phyloP scores from a whole-genome alignment of 2,797 vertebrate species.

The Falco berigora region DNA sequence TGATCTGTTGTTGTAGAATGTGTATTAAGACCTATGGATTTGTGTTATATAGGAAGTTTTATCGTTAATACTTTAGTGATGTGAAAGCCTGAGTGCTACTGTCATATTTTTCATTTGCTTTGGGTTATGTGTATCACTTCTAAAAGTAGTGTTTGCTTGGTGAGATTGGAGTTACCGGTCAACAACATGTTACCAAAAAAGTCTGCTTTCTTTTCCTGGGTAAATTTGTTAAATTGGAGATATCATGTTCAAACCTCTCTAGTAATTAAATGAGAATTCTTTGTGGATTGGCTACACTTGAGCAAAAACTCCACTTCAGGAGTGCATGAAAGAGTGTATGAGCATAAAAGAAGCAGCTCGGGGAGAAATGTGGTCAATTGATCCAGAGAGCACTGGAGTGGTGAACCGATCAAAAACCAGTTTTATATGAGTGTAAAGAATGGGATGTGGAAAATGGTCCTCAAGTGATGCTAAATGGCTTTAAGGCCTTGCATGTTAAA shows the following conservation, averaged over 20 bases:
- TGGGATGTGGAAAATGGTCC: background rate
- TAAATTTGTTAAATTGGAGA: background rate
- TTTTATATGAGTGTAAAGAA: background rate
- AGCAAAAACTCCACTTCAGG: background rate
- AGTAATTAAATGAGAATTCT: background rate
- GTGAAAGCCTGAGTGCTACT: slow-evolving; percentile 9
- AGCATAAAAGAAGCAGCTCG: background rate
- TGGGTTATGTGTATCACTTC: slow-evolving; percentile 2
- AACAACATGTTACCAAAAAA: background rate
- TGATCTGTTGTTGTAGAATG: background rate
- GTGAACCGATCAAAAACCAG: background rate
- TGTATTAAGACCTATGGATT: slow-evolving; percentile 5
- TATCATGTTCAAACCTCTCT: background rate
- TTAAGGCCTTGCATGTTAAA: slow-evolving; percentile 40
- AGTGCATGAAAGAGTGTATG: background rate
- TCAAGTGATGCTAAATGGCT: background rate
- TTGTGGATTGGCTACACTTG: background rate
- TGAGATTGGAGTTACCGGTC: background rate
- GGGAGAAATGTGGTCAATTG: background rate
- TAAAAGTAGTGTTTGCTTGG: background rate
- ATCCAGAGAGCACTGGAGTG: background rate
- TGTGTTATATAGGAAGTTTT: slow-evolving; percentile 41
- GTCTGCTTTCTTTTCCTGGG: background rate
- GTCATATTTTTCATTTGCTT: background rate
- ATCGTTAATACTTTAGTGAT: slow-evolving; percentile 3